Percentiles rank a stretch among this genome's conserved stretches.
Evolutionary conservation across 2,113 vertebrate species (phyloP).

Genomic region (Corvus hawaiiensis): DNA sequence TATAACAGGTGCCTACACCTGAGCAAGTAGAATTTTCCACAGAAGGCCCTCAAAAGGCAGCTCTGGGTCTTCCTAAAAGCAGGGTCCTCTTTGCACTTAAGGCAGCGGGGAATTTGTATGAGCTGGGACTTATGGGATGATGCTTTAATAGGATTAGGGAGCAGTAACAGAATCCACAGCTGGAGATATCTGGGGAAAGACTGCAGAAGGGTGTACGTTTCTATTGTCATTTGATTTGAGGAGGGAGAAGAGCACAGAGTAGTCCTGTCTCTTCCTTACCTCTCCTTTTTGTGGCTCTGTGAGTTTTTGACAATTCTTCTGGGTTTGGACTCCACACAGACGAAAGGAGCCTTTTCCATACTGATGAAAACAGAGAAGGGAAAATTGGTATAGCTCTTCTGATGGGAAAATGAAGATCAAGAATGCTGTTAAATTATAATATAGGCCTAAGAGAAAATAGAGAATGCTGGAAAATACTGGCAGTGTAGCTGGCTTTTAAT

Average conservation of each 20-base stretch:
- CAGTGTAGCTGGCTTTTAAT: neutral
- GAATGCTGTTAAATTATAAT: conserved; percentile 40
- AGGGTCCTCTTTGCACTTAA: neutral
- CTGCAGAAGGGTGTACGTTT: neutral
- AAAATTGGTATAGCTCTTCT: conserved; percentile 10
- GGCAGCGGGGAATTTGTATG: neutral
- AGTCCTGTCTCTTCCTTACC: neutral
- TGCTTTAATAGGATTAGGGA: neutral
- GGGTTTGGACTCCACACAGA: neutral
- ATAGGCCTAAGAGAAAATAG: neutral
- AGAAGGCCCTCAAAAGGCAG: neutral
- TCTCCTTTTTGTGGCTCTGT: neutral
- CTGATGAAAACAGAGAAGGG: neutral
- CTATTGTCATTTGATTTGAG: neutral
- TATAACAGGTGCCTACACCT: neutral
- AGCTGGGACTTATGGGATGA: neutral
- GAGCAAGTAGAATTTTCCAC: neutral
- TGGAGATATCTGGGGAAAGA: neutral
- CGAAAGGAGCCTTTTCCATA: neutral
- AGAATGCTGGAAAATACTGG: conserved; percentile 3
- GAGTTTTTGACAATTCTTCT: neutral
- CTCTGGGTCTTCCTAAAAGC: neutral
- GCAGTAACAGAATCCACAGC: neutral
- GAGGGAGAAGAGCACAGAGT: neutral
- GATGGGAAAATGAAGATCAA: conserved; percentile 23